Percentiles rank a stretch among this genome's conserved stretches.
Evolutionary conservation across 1,140 invertebrate genomes (phyloP).

Genomic region (Rhysida immarginata): DNA sequence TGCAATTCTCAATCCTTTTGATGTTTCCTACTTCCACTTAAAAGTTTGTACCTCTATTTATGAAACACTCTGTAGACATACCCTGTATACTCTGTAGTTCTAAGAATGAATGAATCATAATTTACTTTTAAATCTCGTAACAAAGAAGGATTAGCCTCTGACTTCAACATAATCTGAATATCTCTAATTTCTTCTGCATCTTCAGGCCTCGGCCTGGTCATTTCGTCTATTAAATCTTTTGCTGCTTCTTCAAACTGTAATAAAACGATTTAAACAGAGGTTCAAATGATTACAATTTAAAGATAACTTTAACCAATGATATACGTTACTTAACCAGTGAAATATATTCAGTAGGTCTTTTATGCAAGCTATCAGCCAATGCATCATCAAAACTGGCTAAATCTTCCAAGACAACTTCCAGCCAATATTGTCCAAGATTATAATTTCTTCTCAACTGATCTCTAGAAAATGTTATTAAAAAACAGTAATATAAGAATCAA

Average conservation of each 20-base stretch:
- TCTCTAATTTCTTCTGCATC: slow-evolving; percentile 82
- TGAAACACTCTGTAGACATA: too few relatives aligned
- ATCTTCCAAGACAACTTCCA: slow-evolving; percentile 91
- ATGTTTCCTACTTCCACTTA: too few relatives aligned
- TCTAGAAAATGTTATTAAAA: slow-evolving; percentile 41
- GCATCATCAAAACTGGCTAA: slow-evolving; percentile 86
- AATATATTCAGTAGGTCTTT: slow-evolving; percentile 82
- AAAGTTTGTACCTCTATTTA: too few relatives aligned
- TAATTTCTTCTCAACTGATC: slow-evolving; percentile 88
- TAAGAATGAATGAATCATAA: too few relatives aligned
- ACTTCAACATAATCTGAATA: slow-evolving; percentile 81
- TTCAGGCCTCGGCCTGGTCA: slow-evolving; percentile 76
- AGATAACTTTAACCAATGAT: background rate
- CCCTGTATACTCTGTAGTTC: too few relatives aligned
- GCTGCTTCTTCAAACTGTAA: slow-evolving; percentile 84
- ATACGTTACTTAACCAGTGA: slow-evolving; percentile 44
- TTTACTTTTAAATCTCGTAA: slow-evolving; percentile 79
- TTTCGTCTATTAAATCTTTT: slow-evolving; percentile 91
- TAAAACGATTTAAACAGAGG: background rate
- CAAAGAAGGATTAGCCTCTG: slow-evolving; percentile 62
- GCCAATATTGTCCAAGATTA: slow-evolving; percentile 72
- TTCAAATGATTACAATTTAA: slow-evolving; percentile 8
- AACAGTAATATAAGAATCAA: background rate
- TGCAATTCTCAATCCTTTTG: too few relatives aligned
- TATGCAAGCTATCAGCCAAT: slow-evolving; percentile 79